Percentiles rank a stretch among this genome's conserved stretches.
Conservation (phyloP, 64 coral and sea anemone species). For the Acropora tenuis region DNA sequence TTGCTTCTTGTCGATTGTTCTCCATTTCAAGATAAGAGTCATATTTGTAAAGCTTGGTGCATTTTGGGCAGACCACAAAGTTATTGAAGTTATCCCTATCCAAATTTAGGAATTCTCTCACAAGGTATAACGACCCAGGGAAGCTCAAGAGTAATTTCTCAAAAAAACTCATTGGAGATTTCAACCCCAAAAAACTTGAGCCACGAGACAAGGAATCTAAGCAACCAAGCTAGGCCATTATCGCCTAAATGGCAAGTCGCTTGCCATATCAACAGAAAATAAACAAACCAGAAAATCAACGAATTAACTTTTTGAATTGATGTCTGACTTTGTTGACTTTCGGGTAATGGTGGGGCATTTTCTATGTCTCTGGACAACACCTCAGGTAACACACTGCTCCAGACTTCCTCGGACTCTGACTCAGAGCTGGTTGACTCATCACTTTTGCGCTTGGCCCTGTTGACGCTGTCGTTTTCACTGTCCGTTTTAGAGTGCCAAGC, state of each 20-base stretch:
- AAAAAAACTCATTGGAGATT: slow-evolving; percentile 35
- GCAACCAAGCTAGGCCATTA: slow-evolving; percentile 62
- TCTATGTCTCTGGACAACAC: slow-evolving; percentile 32
- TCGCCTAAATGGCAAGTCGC: slow-evolving; percentile 65
- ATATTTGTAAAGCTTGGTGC: slow-evolving; percentile 38
- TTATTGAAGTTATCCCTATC: slow-evolving; percentile 83
- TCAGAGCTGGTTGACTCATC: not conserved
- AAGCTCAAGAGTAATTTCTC: slow-evolving; percentile 36
- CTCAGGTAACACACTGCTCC: slow-evolving; percentile 54
- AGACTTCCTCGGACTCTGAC: slow-evolving; percentile 17
- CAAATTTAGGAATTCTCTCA: slow-evolving; percentile 57
- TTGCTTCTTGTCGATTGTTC: slow-evolving; percentile 35
- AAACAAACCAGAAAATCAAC: slow-evolving; percentile 68
- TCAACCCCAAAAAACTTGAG: slow-evolving; percentile 59
- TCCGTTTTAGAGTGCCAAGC: not conserved
- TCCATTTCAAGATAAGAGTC: slow-evolving; percentile 13
- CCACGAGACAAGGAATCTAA: slow-evolving; percentile 55
- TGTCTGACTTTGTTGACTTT: not conserved
- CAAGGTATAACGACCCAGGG: slow-evolving; percentile 57
- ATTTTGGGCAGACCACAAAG: slow-evolving; percentile 78
- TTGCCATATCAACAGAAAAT: slow-evolving; percentile 79
- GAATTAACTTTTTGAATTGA: slow-evolving; percentile 51
- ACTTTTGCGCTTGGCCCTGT: not conserved
- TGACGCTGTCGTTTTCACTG: not conserved
- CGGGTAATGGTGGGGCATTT: slow-evolving; percentile 20